Percentiles rank a stretch among this genome's conserved stretches.
These are phyloP conservation scores for Mesocricetus auratus DNA, from an alignment of 2,113 vertebrate species.

Conservation along the genomic window DNA sequence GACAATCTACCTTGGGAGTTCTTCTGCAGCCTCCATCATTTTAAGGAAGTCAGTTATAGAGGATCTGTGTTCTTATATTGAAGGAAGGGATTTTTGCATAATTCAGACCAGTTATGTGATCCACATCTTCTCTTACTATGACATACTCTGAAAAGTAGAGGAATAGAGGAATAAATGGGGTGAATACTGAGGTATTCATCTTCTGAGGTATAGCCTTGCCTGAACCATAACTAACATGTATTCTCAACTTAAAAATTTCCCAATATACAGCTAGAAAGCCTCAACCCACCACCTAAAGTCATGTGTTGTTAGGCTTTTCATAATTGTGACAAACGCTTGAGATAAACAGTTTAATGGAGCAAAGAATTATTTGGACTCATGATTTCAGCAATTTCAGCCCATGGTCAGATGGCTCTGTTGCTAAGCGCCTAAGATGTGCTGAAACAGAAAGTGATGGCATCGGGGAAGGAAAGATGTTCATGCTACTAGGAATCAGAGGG, in stretches of 20 bases:
- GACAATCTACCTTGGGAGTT: not conserved
- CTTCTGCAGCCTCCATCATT: not conserved
- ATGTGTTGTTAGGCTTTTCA: not conserved
- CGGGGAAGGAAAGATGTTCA: not conserved
- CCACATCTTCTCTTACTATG: not conserved
- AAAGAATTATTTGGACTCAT: not conserved
- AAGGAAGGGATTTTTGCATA: not conserved
- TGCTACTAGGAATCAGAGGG: not conserved
- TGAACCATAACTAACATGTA: not conserved
- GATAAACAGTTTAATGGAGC: not conserved
- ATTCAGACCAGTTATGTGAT: not conserved
- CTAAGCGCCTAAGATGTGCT: not conserved
- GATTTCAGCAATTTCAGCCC: not conserved
- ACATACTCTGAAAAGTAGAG: not conserved
- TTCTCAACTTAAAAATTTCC: constrained; percentile 17
- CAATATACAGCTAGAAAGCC: not conserved
- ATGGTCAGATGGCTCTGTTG: not conserved
- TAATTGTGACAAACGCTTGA: not conserved
- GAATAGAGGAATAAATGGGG: not conserved
- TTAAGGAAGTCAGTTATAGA: not conserved
- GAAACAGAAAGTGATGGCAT: not conserved
- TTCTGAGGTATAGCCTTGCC: not conserved
- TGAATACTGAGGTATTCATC: too few species aligned
- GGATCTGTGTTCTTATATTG: not conserved
- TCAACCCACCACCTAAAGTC: not conserved